Evolutionary conservation across 2,797 vertebrate genomes (phyloP).

Genomic region (Enoplosus armatus): DNA sequence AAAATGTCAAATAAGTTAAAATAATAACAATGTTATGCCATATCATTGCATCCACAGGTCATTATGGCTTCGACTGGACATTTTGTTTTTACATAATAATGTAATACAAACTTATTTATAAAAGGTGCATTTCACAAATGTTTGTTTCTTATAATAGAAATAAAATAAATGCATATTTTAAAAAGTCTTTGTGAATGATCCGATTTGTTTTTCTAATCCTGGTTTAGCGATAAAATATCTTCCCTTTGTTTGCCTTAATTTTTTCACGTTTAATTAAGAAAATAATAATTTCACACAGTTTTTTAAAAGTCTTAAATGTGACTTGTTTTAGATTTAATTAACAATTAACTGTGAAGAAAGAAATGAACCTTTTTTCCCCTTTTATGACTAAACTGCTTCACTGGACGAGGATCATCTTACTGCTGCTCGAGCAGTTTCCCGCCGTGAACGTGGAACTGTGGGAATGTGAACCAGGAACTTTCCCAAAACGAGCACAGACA

Average conservation of each 20-base stretch:
- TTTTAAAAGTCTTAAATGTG: not conserved
- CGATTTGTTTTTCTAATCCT: not conserved
- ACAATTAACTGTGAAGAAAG: not conserved
- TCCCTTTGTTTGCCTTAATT: not conserved
- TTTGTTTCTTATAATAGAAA: not conserved
- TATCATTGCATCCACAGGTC: not conserved
- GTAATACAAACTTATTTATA: not conserved
- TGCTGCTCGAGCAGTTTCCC: not conserved
- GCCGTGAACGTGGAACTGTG: not conserved
- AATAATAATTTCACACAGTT: not conserved
- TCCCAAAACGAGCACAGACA: not conserved
- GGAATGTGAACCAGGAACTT: constrained; percentile 2
- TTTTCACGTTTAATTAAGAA: not conserved
- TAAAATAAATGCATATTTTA: not conserved
- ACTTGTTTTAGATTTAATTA: not conserved
- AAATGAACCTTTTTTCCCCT: not conserved
- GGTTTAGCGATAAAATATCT: not conserved
- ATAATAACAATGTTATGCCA: not conserved
- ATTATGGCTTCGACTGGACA: not conserved
- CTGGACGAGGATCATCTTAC: not conserved
- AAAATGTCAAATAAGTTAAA: not conserved
- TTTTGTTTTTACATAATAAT: not conserved
- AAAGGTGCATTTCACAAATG: not conserved
- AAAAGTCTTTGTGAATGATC: not conserved
- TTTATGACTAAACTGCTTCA: not conserved